These are phyloP conservation scores for Mola mola DNA, from an alignment of 2,113 vertebrate species.

Conservation along the genomic window DNA sequence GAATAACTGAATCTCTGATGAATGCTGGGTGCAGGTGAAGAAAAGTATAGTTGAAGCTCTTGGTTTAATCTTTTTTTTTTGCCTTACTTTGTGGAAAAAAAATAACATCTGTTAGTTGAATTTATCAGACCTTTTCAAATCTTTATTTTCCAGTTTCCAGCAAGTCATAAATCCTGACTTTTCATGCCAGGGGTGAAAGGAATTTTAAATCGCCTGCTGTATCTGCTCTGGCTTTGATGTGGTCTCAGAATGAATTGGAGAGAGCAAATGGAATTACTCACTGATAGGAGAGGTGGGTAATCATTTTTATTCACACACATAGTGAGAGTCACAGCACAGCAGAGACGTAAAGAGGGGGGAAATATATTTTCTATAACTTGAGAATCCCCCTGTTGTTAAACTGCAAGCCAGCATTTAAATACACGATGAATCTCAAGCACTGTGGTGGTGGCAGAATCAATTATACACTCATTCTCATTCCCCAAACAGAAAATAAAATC, in stretches of 20 bases:
- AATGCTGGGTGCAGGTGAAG: slow-evolving; percentile 35
- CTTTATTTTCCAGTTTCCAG: slow-evolving; percentile 71
- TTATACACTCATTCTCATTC: slow-evolving; percentile 61
- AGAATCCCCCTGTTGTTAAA: slow-evolving; percentile 48
- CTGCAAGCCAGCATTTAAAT: slow-evolving; percentile 50
- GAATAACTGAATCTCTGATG: slow-evolving; percentile 6
- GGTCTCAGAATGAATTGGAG: slow-evolving; percentile 68
- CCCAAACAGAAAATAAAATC: slow-evolving; percentile 53
- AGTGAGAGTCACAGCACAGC: slow-evolving; percentile 47
- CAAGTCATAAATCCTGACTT: slow-evolving; percentile 70
- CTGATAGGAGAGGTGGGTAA: slow-evolving; percentile 76
- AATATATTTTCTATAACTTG: slow-evolving; percentile 55
- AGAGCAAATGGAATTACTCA: slow-evolving; percentile 78
- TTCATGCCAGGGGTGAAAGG: slow-evolving; percentile 61
- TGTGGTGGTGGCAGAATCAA: slow-evolving; percentile 59
- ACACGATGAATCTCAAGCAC: slow-evolving; percentile 62
- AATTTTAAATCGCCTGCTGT: slow-evolving; percentile 74
- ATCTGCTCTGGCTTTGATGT: slow-evolving; percentile 73
- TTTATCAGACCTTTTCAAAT: slow-evolving; percentile 68
- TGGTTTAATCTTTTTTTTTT: too few relatives aligned
- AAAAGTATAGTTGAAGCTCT: slow-evolving; percentile 34
- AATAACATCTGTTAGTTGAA: slow-evolving; percentile 50
- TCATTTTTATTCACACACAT: slow-evolving; percentile 73
- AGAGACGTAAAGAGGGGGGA: slow-evolving; percentile 45
- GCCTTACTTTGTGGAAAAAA: too few relatives aligned